Conservation (phyloP, 1,140 invertebrate genomes). For the Metopolophium dirhodum region DNA sequence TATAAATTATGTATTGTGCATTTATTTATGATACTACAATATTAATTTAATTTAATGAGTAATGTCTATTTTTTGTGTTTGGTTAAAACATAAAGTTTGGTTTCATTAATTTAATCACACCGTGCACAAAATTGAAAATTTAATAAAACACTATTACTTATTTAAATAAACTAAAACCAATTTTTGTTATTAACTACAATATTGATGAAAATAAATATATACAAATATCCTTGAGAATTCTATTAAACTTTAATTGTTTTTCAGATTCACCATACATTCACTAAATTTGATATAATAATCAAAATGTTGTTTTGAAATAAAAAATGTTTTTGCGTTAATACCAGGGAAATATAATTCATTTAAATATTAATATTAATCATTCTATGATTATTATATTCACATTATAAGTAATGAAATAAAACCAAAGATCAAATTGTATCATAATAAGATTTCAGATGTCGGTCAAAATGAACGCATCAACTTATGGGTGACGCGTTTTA, state of each 20-base stretch:
- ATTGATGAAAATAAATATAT: neutral
- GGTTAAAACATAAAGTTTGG: neutral
- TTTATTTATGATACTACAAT: neutral
- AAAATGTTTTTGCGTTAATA: neutral
- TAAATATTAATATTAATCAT: slow-evolving; percentile 3
- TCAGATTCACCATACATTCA: neutral
- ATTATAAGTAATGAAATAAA: neutral
- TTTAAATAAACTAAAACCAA: neutral
- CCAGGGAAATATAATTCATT: neutral
- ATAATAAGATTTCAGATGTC: neutral
- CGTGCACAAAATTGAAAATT: neutral
- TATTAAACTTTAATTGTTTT: neutral
- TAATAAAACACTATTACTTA: neutral
- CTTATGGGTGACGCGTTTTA: slow-evolving; percentile 17
- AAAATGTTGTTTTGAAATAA: neutral
- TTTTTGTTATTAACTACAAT: neutral
- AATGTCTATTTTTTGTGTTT: neutral
- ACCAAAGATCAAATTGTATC: neutral
- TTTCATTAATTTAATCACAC: neutral
- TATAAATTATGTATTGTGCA: neutral
- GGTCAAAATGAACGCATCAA: slow-evolving; percentile 20
- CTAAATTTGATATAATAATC: neutral
- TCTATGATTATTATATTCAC: neutral
- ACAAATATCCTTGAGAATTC: neutral
- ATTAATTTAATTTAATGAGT: neutral